A percentile compares a stretch with the other conserved stretches of the same genome.
phyloP scores from a whole-genome alignment of 2,797 vertebrate genomes.

The Enteromius argenteus region DNA sequence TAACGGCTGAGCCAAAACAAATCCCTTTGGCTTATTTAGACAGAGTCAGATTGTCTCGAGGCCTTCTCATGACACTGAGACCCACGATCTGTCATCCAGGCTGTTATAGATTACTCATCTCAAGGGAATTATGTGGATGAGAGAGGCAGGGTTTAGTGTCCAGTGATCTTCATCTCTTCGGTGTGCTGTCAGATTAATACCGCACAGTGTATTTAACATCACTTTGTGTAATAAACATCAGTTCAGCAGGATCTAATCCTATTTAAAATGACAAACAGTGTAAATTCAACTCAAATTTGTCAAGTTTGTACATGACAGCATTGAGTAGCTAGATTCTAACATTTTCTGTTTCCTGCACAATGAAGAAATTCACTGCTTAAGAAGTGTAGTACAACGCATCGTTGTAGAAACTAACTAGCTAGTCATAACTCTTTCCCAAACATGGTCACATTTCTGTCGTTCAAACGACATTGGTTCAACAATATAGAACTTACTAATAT shows the following conservation, averaged over 20 bases:
- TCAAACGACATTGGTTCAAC: neutral
- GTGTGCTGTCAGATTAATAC: conserved; percentile 20
- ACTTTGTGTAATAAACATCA: neutral
- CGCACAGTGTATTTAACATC: neutral
- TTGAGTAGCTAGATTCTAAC: neutral
- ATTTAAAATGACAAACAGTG: neutral
- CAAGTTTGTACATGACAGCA: neutral
- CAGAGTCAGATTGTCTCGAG: conserved; percentile 37
- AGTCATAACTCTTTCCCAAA: neutral
- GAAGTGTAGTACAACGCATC: neutral
- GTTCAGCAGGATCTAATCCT: neutral
- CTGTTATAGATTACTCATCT: conserved; percentile 36
- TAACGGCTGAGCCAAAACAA: conserved; percentile 56
- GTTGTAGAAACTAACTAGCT: neutral
- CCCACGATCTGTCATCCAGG: conserved; percentile 23
- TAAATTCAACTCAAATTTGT: neutral
- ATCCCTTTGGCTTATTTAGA: conserved; percentile 50
- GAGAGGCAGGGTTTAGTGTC: conserved; percentile 29
- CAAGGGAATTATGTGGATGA: conserved; percentile 30
- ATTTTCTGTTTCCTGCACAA: neutral
- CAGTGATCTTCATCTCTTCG: conserved; percentile 35
- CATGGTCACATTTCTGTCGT: neutral
- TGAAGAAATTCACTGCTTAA: neutral
- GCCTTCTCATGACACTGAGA: conserved; percentile 38
- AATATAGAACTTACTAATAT: neutral